Evolutionary conservation across 2,888 invertebrate species (phyloP), one percentile per base, ranked within the genome.

Genomic region (Zygothrica quintamaculata): DNA sequence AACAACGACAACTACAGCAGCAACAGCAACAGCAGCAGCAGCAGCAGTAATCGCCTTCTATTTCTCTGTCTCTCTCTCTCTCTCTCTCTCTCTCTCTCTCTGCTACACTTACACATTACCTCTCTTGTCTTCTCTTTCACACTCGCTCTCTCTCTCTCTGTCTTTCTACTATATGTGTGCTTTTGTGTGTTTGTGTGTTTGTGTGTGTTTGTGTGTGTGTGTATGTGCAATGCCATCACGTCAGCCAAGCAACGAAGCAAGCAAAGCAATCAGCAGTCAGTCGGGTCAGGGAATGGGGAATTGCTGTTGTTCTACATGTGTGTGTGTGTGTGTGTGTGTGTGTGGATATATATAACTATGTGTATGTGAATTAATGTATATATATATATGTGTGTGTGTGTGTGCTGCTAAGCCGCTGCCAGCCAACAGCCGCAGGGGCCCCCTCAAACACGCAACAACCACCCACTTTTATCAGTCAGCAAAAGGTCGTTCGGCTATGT

Each of bases 201-300:
- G 11, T 55, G 16, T 48, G 46, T 47, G 22, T 60, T 16, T 62
- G 13, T 61, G 65, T 65, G 16, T 65, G 55, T 66, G 61, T 61
- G 48, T 66, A 42, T 72, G 77, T 80, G 84, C 78, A 87, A 75
- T 87, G 77, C 77, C 81, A 78, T 78, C 85, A 87, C 84, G 82
- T 77, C 77, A 77, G 79, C 76, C 82, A 84, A 61, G 70, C 77
- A 70, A 65, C 68, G 59, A 69, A 77, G 74, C 76, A 72, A 76
- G 87, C 87, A 77, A 79, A 81, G 87, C 87, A 86, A 81, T 81
- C 87, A 86, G 87, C 81, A 81, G 84, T 86, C 84, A 80, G 72
- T 74, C 56, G 77, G 84, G 77, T 74, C 77, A 77, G 76, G 61
- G 75, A 59, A 55, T 68, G 78, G 76, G 77, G 56, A 76, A 73